These are phyloP conservation scores for Agrenia bidenticulata DNA, from an alignment of 2,888 invertebrate species.

Conservation along the genomic window DNA sequence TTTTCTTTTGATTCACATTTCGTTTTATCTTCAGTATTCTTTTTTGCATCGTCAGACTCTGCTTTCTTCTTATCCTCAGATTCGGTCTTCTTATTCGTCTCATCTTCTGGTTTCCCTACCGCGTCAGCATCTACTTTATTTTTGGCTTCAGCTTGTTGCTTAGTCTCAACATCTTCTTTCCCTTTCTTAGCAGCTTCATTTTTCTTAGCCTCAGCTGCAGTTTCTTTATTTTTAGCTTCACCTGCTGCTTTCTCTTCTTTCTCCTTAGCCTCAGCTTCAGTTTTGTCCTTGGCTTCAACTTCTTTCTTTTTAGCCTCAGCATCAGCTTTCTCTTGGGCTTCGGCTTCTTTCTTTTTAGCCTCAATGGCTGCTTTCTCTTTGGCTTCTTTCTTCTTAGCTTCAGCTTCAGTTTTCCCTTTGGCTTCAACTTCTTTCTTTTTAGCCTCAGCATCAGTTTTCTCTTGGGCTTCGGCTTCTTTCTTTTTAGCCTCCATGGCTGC, in stretches of 20 bases:
- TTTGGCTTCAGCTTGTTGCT: constrained; percentile 18
- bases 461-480: constrained; percentile 31
- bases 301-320: constrained; percentile 24
- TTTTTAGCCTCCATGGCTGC: constrained; percentile 20
- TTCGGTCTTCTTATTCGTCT: constrained; percentile 26
- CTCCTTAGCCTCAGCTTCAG: constrained; percentile 22
- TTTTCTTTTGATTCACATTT: neutral
- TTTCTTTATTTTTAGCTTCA: constrained; percentile 13
- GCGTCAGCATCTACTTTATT: constrained; percentile 31
- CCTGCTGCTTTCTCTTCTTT: constrained; percentile 3
- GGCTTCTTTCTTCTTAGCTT: no score
- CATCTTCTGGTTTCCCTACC: constrained; percentile 38
- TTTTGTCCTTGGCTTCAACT: constrained; percentile 9
- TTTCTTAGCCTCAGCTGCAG: neutral
- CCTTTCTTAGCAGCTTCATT: constrained; percentile 6
- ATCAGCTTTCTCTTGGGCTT: constrained; percentile 28
- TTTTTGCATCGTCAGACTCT: constrained; percentile 21
- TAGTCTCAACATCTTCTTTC: constrained; percentile 14
- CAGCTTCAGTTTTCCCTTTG: constrained; percentile 23
- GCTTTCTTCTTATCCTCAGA: constrained; percentile 14
- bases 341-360: constrained; percentile 4
- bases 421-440: constrained; percentile 46
- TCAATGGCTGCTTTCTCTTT: neutral
- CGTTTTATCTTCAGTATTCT: constrained; percentile 24
- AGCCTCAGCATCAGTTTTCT: constrained; percentile 31